Evolutionary conservation across 2,888 invertebrate genomes (phyloP).

Genomic region (Sphaerophoria taeniata): DNA sequence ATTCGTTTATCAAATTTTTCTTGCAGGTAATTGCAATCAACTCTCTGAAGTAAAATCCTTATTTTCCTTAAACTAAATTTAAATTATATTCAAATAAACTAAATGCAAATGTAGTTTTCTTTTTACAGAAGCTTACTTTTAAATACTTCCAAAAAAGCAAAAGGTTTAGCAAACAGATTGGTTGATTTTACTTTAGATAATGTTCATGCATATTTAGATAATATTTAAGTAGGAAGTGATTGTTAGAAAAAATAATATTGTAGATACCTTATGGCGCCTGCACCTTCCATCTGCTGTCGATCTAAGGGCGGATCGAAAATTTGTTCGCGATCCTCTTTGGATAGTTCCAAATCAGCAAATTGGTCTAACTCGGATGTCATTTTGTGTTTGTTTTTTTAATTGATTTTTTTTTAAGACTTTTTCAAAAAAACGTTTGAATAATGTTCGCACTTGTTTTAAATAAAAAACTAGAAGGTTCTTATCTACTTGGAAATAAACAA

Average conservation of each 20-base stretch:
- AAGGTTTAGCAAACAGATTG: too few relatives aligned
- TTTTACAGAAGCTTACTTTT: too few relatives aligned
- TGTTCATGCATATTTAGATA: neutral
- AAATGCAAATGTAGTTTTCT: too few relatives aligned
- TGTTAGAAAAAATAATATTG: constrained; percentile 68
- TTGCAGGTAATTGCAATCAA: too few relatives aligned
- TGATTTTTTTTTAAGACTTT: constrained; percentile 17
- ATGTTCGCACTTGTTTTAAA: constrained; percentile 49
- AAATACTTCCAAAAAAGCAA: too few relatives aligned
- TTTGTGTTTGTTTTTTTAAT: constrained; percentile 69
- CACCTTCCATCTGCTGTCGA: constrained; percentile 83
- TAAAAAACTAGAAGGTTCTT: constrained; percentile 27
- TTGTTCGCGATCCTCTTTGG: constrained; percentile 89
- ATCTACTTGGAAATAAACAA: constrained; percentile 10
- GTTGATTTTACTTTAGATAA: too few relatives aligned
- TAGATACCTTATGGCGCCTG: constrained; percentile 82
- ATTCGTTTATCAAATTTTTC: too few relatives aligned
- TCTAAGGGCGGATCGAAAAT: constrained; percentile 86
- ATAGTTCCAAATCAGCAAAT: constrained; percentile 88
- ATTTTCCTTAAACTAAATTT: too few relatives aligned
- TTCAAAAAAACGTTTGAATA: constrained; percentile 43
- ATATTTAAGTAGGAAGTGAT: neutral
- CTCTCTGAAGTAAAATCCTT: too few relatives aligned
- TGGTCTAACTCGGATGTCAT: constrained; percentile 84
- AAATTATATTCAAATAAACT: too few relatives aligned